Base-by-base conservation (phyloP, 2,113 vertebrate species). In the Muntiacus muntjak region DNA sequence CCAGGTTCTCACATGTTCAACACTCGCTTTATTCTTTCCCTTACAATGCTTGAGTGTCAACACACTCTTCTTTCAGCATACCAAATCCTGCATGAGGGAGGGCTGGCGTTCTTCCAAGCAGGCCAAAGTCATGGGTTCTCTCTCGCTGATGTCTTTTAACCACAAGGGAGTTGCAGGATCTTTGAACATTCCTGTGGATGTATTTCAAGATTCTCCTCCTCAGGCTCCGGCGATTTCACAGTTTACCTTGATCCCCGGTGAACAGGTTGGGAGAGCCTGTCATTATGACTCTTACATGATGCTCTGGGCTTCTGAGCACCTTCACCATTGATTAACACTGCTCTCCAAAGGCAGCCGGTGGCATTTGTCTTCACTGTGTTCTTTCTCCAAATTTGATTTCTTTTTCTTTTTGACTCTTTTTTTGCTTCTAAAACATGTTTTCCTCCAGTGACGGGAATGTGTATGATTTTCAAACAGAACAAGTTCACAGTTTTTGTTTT, bases 401-500 rank as follows among this genome's bases (percentile, higher is more conserved):
- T 88, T 89, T 93, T 95, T 57, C 19, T 85, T 55, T 54, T 78
- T 55, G 1, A n/a, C 21, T 76, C 40, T 52, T 33, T 15, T 67
- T 52, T 54, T 54, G 5, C 25, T 93, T 95, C 40, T 13, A 54
- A 98, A 97, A 76, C 11, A 28, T 50, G 1, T 40, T 89, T 89
- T 89, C 36, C 19, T 86, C 85, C 30, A 55, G 58, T 86, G 25
- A 36, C 71, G 54, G 57, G 52, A 55, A 71, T 93, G 28, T 40
- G 28, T 94, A 78, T 94, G 50, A 71, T 87, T 91, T 96, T 86
- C 84, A 95, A 92, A 21, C 26, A 17, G 86, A 85, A 81, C 10
- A 50, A 40, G 26, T 30, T 94, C 40, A 85, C 9, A 8, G 45
- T 76, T 87, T 92, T 88, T 86, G 15, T 74, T 91, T 47, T 64